Evolutionary conservation across 2,888 invertebrate genomes (phyloP), one percentile per base, ranked within the genome.

Genomic region (Nymphalis urticae): DNA sequence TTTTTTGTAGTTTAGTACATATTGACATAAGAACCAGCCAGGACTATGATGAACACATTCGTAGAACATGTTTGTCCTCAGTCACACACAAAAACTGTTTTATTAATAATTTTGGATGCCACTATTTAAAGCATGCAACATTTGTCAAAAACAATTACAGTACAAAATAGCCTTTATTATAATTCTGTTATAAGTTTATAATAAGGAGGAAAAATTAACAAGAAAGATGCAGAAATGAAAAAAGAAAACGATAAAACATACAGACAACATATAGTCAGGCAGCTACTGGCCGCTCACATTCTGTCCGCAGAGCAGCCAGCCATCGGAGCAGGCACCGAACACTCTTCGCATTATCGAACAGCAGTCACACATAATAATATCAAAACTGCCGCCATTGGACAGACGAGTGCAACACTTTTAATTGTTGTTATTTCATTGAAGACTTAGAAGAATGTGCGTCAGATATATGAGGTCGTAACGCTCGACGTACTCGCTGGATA

Each of bases 311-410:
- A 91, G 89, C 72, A 89, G 82, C 89, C 92, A 91, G 75, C 93
- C 89, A 75, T 94, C 94, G 7, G 93, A 88, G 80, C 94, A 94
- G 7, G 93, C 93, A 59, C 93, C 93, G 64, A 94, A 92, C 42
- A 94, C 93, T 64, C 93, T 86, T 84, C 93, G 92, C 94, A 94
- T 94, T 58, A 62, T 85, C 63, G 60, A 47, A 48, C 59, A 62
- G 42, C 24, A 60, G 13, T 53, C 27, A 48, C 50, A 51, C 19
- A 51, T 36, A 27, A 51, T 42, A 60, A 36, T 6, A 36, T n/a
- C 54, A 19, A 19, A 1, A 79, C 73, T 66, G 61, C 63, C 76
- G 79, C 82, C 83, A 82, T 75, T 79, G 21, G 53, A 42, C 3
- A 42, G 42, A 13, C 5, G n/a, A 56, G 13, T 21, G 4, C 4